These are phyloP conservation scores for Lithobius niger DNA, from an alignment of 1,140 invertebrate genomes.

Conservation along the genomic window DNA sequence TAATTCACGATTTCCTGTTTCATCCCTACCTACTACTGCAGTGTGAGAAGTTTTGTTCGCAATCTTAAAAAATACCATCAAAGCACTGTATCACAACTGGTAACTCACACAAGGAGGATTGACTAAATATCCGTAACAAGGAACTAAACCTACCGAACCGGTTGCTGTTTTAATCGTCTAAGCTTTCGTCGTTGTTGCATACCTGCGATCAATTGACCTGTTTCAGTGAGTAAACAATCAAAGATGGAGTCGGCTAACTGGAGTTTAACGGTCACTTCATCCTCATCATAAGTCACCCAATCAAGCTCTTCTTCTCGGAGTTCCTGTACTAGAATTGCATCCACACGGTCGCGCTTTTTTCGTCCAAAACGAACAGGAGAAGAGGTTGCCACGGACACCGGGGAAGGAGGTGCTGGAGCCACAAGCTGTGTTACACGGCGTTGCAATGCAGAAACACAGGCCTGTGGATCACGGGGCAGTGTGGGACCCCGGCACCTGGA, in stretches of 20 bases:
- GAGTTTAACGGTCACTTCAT: conserved; percentile 52
- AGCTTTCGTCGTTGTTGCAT: conserved; percentile 14
- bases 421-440: conserved; percentile 33
- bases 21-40: too few species aligned
- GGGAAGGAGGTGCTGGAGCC: conserved; percentile 39
- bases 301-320: conserved; percentile 51
- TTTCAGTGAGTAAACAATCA: conserved; percentile 46
- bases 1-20: too few species aligned
- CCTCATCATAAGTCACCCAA: conserved; percentile 55
- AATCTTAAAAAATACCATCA: too few species aligned
- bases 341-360: conserved; percentile 55
- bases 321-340: conserved; percentile 52
- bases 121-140: too few species aligned
- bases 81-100: too few species aligned
- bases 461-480: neutral
- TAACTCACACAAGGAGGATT: too few species aligned
- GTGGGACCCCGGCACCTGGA: conserved; percentile 16
- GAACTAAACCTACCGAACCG: too few species aligned
- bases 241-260: conserved; percentile 47
- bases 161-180: too few species aligned
- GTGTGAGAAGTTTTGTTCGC: too few species aligned
- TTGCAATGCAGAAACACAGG: conserved; percentile 24
- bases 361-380: conserved; percentile 46
- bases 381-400: conserved; percentile 39
- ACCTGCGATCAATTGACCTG: conserved; percentile 34